Evolutionary conservation across 2,888 invertebrate species (phyloP).

Genomic region (Venusia cambrica): DNA sequence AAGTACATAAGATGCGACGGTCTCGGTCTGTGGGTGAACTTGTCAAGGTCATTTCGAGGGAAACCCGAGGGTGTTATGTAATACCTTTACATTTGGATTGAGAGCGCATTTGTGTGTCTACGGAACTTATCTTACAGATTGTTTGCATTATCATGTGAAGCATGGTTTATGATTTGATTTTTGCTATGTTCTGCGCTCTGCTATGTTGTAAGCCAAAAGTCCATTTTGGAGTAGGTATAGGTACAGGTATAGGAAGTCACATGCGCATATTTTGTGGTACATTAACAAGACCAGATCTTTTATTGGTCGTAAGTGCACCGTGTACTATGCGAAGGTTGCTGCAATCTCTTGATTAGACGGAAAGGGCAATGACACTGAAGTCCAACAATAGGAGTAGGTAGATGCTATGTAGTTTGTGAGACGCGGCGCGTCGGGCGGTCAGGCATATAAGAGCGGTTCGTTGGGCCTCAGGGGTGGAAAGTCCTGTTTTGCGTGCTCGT

Average conservation of each 20-base stretch:
- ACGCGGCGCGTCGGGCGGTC: conserved; percentile 43
- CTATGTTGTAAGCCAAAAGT: no score
- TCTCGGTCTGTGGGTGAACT: conserved; percentile 56
- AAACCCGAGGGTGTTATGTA: conserved; percentile 54
- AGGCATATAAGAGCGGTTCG: conserved; percentile 64
- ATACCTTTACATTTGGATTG: conserved; percentile 47
- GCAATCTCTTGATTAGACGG: conserved; percentile 28
- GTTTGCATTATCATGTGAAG: no score
- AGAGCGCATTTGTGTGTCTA: conserved; percentile 25
- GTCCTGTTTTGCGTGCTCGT: conserved; percentile 79
- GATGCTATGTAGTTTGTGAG: conserved; percentile 30
- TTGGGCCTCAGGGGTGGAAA: conserved; percentile 69
- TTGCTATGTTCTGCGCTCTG: no score
- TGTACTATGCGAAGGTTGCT: conserved; percentile 17
- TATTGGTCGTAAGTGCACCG: conserved; percentile 26
- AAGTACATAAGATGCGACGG: conserved; percentile 53
- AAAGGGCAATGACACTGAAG: conserved; percentile 30
- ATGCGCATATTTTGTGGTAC: background rate
- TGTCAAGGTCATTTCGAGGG: conserved; percentile 58
- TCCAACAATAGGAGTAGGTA: conserved; percentile 11
- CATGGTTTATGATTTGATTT: no score
- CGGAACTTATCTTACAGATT: conserved; percentile 25
- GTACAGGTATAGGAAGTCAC: background rate
- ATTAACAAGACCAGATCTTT: conserved; percentile 9
- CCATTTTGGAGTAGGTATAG: background rate